Base-by-base conservation (phyloP, 2,797 vertebrate genomes). In the Tolypeutes matacus region DNA sequence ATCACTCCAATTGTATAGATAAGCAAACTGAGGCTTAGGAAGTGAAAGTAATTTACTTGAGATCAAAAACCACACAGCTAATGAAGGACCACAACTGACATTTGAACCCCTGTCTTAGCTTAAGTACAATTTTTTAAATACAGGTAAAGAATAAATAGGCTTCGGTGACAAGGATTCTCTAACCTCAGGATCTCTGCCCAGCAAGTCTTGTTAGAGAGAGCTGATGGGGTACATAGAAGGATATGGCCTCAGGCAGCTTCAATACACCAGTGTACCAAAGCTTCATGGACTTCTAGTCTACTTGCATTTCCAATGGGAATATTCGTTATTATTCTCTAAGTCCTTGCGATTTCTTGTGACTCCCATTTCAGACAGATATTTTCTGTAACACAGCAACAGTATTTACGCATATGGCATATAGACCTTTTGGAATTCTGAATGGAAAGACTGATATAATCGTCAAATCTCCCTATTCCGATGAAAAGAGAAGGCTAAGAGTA, bases 391-490 rank as follows among this genome's bases (percentile, higher is more conserved):
- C 65, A 86, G 80, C 46, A 67, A 94, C 69, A 29, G 67, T 70
- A 78, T 78, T 64, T 96, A 67, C 85, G 11, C 13, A 20, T 73
- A 17, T 23, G 56, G 84, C 76, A 91, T 42, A 39, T 31, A 78
- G 39, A 51, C 78, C 67, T 95, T 91, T 86, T 29, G 91, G 81
- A 90, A 82, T 92, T 92, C 70, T 51, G 82, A 92, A 80, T 77
- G 84, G 53, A 76, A 92, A 70, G 34, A 31, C 56, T 78, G 49
- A 83, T 70, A 58, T 29, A 73, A 82, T 95, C 86, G 77, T 95
- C 96, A 34, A 10, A 86, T 96, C 90, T 95, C 13, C 53, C 29
- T 34, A 15, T 86, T 96, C 56, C 84, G 69, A 91, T 96, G 78
- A 96, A 94, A 97, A 84, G 46, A 60, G 20, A 69, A 94, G 23